Percentiles rank a stretch among this genome's conserved stretches.
phyloP scores from a whole-genome alignment of 2,888 invertebrate species.

The Callinectes sapidus region DNA sequence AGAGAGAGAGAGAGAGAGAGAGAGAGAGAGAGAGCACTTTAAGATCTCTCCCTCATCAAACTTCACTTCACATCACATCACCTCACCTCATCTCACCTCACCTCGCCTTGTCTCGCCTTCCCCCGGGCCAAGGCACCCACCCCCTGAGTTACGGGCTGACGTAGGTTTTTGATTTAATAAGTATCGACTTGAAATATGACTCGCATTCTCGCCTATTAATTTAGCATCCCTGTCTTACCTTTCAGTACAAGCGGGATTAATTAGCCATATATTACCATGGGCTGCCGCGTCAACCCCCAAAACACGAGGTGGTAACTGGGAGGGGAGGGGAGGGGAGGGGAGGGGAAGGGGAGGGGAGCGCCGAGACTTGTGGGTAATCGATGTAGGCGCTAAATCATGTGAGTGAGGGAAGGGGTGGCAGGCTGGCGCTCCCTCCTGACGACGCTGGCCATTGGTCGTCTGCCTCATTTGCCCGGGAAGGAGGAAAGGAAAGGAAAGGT shows the following conservation, averaged over 20 bases:
- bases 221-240: conserved; percentile 18
- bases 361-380: conserved; percentile 29
- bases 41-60: background rate
- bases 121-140: background rate
- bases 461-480: background rate
- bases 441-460: background rate
- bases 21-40: no score
- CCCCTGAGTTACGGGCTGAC: conserved; percentile 26
- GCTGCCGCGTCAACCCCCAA: background rate
- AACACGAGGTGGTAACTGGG: background rate
- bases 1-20: no score
- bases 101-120: background rate
- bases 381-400: background rate
- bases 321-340: no score
- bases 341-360: no score
- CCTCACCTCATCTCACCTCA: background rate
- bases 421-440: background rate
- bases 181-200: conserved; percentile 33
- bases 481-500: background rate
- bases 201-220: conserved; percentile 33
- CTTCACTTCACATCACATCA: background rate
- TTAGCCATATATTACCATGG: conserved; percentile 31
- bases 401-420: background rate
- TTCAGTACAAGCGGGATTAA: conserved; percentile 22
- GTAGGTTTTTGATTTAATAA: conserved; percentile 22